These are phyloP conservation scores for Pygathrix nemaeus DNA, from an alignment of 2,113 vertebrate species.

Conservation along the genomic window DNA sequence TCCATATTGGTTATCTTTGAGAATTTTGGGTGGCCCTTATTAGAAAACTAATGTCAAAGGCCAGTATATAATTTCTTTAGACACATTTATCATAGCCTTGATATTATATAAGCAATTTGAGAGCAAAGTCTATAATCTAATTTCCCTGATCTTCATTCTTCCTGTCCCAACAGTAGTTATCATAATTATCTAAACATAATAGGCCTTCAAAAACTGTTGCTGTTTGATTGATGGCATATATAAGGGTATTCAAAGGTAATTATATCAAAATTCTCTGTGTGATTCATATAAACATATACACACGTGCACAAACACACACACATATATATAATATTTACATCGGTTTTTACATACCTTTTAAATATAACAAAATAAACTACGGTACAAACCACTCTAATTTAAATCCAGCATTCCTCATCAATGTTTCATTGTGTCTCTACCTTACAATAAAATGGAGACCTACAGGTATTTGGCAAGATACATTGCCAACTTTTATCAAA, in stretches of 20 bases:
- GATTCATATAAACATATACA: background rate
- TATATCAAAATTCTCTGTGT: background rate
- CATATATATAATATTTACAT: background rate
- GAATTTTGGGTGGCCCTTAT: background rate
- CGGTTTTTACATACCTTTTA: background rate
- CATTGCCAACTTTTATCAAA: constrained; percentile 50
- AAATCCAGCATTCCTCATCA: background rate
- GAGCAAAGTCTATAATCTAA: background rate
- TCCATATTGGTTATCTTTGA: background rate
- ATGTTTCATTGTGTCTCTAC: background rate
- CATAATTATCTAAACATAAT: background rate
- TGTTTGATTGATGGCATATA: background rate
- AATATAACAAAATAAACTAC: background rate
- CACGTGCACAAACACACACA: background rate
- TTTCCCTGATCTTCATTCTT: background rate
- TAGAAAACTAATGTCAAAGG: background rate
- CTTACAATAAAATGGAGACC: background rate
- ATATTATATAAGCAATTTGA: background rate
- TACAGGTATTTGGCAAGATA: background rate
- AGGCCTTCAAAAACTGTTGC: background rate
- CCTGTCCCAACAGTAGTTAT: background rate
- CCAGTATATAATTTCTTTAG: background rate
- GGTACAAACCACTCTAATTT: background rate
- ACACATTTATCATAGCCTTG: background rate
- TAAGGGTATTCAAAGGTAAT: background rate